phyloP scores from a whole-genome alignment of 2,888 invertebrate species.

The Oasisia sp. region DNA sequence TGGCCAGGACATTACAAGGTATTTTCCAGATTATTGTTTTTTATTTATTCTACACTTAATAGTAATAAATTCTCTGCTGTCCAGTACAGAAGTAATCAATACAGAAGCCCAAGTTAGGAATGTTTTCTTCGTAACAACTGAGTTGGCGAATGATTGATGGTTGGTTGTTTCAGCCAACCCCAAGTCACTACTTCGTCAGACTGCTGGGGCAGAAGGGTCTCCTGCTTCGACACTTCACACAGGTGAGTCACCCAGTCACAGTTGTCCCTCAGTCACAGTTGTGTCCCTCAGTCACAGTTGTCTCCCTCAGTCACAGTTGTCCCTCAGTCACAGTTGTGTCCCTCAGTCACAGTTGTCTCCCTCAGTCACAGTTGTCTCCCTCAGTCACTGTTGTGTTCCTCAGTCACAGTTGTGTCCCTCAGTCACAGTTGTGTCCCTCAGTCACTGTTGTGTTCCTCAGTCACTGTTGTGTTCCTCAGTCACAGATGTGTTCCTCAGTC shows the following conservation, averaged over 20 bases:
- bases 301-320: too few relatives aligned
- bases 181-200: constrained; percentile 89
- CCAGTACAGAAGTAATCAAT: too few relatives aligned
- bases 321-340: too few relatives aligned
- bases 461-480: too few relatives aligned
- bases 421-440: background rate
- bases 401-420: background rate
- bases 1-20: constrained; percentile 84
- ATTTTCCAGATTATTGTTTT: background rate
- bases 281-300: too few relatives aligned
- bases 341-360: too few relatives aligned
- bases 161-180: constrained; percentile 75
- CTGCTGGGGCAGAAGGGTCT: constrained; percentile 83
- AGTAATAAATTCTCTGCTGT: too few relatives aligned
- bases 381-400: background rate
- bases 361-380: background rate
- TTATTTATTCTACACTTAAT: too few relatives aligned
- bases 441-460: background rate
- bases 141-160: background rate
- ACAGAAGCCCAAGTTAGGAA: too few relatives aligned
- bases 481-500: too few relatives aligned
- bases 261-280: background rate
- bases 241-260: constrained; percentile 57
- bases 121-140: too few relatives aligned
- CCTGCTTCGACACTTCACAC: constrained; percentile 70